Base-by-base conservation (phyloP, 2,113 vertebrate genomes). In the Pionites leucogaster region DNA sequence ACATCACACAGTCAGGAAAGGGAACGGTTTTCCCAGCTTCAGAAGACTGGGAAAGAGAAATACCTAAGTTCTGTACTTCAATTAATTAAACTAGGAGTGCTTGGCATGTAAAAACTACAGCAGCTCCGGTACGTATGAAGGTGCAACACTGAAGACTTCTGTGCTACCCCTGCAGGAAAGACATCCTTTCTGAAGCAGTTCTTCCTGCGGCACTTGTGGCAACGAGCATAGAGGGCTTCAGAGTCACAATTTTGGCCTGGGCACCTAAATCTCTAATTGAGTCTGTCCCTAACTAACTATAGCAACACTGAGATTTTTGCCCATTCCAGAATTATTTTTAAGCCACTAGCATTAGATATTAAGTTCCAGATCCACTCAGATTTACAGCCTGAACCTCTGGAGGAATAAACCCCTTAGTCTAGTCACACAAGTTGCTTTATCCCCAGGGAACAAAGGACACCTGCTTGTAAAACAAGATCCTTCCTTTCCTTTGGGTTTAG, bases 401-500 rank as follows among this genome's bases (percentile, higher is more conserved):
- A 63, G 37, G 16, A 17, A 59, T 33, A 62, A 47, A 2, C 2
- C 1, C 16, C 35, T 46, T 14, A 13, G 19, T 13, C 3, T 14
- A 49, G 13, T 33, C 31, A 46, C 27, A 35, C 15, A 24, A 53
- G 33, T 12, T 33, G 55, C 18, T 55, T 41, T 65, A 11, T 41
- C 33, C 72, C 27, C 2, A 1, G 42, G 13, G 27, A 19, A 29
- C 52, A 82, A 15, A 46, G 53, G 10, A 37, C 19, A 75, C 7
- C 17, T 68, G 23, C 24, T 17, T 55, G 63, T 47, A 23, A 46
- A 72, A 31, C 1, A 4, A 24, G 13, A 29, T 5, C 29, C 31
- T 53, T 83, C 0, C 1, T 29, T 29, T 8, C 29, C 57, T 57
- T 18, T 49, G 35, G 0, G 33, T 55, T 17, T 39, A 27, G 42